A percentile compares a stretch with the other conserved stretches of the same genome.
phyloP scores from a whole-genome alignment of 2,888 invertebrate genomes.

The Watsonalla cultraria region DNA sequence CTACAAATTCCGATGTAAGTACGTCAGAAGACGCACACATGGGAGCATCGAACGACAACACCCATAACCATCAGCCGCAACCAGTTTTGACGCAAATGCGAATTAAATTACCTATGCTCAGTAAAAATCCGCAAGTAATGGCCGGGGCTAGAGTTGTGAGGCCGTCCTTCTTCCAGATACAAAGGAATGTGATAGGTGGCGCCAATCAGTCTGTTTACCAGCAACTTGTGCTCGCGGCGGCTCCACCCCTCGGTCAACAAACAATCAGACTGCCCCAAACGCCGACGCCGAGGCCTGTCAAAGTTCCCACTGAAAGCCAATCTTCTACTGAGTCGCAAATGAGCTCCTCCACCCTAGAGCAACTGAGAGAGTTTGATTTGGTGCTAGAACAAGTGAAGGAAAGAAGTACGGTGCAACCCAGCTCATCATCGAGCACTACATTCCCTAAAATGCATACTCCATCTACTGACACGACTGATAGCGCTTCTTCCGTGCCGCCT shows the following conservation, averaged over 20 bases:
- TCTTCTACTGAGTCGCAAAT: conserved; percentile 79
- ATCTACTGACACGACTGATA: conserved; percentile 48
- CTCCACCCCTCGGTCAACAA: conserved; percentile 66
- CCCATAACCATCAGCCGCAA: conserved; percentile 48
- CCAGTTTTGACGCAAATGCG: conserved; percentile 76
- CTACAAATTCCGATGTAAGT: conserved; percentile 35
- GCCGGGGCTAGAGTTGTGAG: conserved; percentile 77
- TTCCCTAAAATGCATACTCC: conserved; percentile 43
- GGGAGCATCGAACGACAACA: conserved; percentile 39
- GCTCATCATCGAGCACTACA: conserved; percentile 30
- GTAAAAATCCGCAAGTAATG: conserved; percentile 75
- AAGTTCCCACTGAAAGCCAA: conserved; percentile 50
- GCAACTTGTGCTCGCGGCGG: conserved; percentile 69
- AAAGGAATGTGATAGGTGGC: conserved; percentile 79
- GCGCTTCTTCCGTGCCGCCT: conserved; percentile 23
- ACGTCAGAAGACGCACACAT: conserved; percentile 48
- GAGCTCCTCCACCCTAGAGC: conserved; percentile 87
- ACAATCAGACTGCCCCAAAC: conserved; percentile 60
- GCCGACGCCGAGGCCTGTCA: conserved; percentile 43
- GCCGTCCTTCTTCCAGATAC: conserved; percentile 79
- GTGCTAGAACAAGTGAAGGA: conserved; percentile 90
- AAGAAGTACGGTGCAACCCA: conserved; percentile 82
- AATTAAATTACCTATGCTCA: conserved; percentile 73
- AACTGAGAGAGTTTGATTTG: conserved; percentile 88
- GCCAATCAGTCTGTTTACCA: conserved; percentile 75